Base-by-base conservation (phyloP, 1,140 invertebrate genomes). In the Palaemon carinicauda region DNA sequence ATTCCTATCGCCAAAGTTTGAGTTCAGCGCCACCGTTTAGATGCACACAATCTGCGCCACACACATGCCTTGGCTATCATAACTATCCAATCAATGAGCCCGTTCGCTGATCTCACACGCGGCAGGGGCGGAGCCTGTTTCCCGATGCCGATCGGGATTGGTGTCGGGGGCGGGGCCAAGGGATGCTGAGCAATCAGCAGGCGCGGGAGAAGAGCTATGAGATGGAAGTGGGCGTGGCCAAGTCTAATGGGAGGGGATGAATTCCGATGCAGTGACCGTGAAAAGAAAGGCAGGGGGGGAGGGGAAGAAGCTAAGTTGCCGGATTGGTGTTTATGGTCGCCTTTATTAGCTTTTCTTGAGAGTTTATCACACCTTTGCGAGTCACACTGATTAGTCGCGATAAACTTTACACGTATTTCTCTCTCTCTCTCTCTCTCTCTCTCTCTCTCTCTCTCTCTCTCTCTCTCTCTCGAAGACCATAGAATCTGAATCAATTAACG, bases 1-100 rank as follows among this genome's bases (percentile, higher is more conserved):
- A 88, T 89, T 89, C 88, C 82, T 89, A 84, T 89, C 88, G 84
- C 78, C 84, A 87, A 80, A 89, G 87, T 84, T 86, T 82, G 53
- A 84, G 82, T 80, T 84, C 65, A 75, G 75, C 79, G 88, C 85
- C 82, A 80, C 85, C 50, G 71, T 80, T 80, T 83, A 77, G 69
- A 41, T 41, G 41, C 41, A 69, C 74, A 85, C 88, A 80, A 84
- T 82, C 88, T 87, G 86, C 86, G 73, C 81, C 79, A 74, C 73
- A 69, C 83, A 69, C 83, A 82, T 82, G 79, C 82, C 74, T 73
- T 81, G 54, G 56, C 86, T 81, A 81, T 88, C 54, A 80, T 73
- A 88, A 88, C 87, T 84, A 79, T 73, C 87, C 87, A 88, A 88
- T 88, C 87, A 88, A 88, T 88, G 84, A 60, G 74, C 51, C 75